phyloP scores from a whole-genome alignment of 2,888 invertebrate species.

The Eristalis intricaria region DNA sequence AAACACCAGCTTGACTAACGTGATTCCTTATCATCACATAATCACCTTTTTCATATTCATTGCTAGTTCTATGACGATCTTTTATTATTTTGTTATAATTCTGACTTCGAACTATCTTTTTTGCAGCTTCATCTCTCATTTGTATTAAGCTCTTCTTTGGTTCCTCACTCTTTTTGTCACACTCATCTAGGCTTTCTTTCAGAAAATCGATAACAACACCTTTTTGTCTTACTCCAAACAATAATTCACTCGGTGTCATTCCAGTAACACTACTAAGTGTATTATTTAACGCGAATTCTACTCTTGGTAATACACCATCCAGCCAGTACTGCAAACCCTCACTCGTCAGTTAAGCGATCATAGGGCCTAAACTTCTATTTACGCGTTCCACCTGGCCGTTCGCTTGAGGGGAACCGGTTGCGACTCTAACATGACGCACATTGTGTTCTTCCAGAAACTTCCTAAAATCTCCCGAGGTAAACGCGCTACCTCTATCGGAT shows the following conservation, averaged over 20 bases:
- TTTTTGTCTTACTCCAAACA: slow-evolving; percentile 52
- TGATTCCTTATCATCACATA: too few species aligned
- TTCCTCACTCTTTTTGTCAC: background rate
- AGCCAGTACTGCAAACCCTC: background rate
- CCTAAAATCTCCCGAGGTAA: too few species aligned
- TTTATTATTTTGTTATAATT: too few species aligned
- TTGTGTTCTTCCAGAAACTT: too few species aligned
- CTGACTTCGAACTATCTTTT: too few species aligned
- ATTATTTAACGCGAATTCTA: slow-evolving; percentile 65
- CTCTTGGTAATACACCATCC: slow-evolving; percentile 37
- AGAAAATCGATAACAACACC: slow-evolving; percentile 44
- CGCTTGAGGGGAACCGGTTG: too few species aligned
- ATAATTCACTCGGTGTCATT: slow-evolving; percentile 49
- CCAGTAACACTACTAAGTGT: slow-evolving; percentile 48
- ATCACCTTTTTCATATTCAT: too few species aligned
- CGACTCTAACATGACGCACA: too few species aligned
- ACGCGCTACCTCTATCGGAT: too few species aligned
- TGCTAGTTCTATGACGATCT: too few species aligned
- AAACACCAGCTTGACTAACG: too few species aligned
- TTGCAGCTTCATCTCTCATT: slow-evolving; percentile 20
- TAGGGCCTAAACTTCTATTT: slow-evolving; percentile 22
- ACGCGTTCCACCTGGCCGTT: slow-evolving; percentile 20
- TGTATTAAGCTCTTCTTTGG: slow-evolving; percentile 17
- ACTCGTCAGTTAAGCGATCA: background rate
- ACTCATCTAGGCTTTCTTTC: slow-evolving; percentile 34